phyloP scores from a whole-genome alignment of 64 coral and sea anemone genomes.

The Stichodactyla mertensii region DNA sequence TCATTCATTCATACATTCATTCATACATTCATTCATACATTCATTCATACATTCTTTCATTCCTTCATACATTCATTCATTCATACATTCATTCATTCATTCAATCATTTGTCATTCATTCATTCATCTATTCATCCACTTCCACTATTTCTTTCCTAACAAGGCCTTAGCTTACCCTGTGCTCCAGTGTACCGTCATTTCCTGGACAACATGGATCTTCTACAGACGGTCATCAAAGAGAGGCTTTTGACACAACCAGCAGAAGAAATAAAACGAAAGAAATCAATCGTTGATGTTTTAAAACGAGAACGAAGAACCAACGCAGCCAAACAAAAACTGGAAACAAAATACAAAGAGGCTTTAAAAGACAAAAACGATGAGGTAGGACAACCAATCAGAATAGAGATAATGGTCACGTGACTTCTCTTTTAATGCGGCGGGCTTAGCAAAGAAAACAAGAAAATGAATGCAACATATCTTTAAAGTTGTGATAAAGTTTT shows the following conservation, averaged over 20 bases:
- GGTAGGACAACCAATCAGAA: constrained; percentile 37
- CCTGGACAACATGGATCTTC: constrained; percentile 24
- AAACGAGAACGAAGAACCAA: constrained; percentile 69
- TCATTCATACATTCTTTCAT: too few relatives aligned
- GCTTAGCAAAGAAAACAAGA: too few relatives aligned
- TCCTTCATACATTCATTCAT: too few relatives aligned
- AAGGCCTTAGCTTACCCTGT: background rate
- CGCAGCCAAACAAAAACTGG: constrained; percentile 44
- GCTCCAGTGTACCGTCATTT: constrained; percentile 12
- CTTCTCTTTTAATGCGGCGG: background rate
- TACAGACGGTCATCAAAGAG: constrained; percentile 57
- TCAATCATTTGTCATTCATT: too few relatives aligned
- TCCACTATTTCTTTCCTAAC: background rate
- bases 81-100: too few relatives aligned
- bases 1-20: too few relatives aligned
- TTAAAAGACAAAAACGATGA: constrained; percentile 66
- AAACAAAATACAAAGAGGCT: constrained; percentile 57
- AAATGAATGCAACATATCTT: too few relatives aligned
- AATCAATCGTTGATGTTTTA: constrained; percentile 45
- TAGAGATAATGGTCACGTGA: background rate
- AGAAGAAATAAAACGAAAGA: constrained; percentile 50
- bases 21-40: too few relatives aligned
- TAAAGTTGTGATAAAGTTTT: background rate
- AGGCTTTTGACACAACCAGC: constrained; percentile 48
- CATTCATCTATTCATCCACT: too few relatives aligned